Conservation (phyloP, 2,113 vertebrate species). For the Xenopus tropicalis region DNA sequence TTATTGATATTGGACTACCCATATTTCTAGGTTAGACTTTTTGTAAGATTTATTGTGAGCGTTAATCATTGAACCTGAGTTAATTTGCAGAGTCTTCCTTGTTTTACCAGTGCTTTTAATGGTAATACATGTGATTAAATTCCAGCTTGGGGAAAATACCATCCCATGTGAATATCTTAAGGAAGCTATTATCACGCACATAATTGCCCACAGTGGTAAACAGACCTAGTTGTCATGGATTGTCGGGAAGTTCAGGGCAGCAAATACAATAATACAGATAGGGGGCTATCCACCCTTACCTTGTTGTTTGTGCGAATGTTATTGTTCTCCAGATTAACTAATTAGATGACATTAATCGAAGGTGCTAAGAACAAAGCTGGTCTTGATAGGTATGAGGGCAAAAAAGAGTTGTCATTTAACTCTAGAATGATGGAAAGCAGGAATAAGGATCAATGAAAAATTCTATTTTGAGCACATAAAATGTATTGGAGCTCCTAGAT, state of each 20-base stretch:
- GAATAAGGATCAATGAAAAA: too few relatives aligned
- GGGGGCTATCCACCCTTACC: too few relatives aligned
- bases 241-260: conserved; percentile 4
- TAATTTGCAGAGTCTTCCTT: conserved; percentile 21
- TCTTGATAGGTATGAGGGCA: too few relatives aligned
- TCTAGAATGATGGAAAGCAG: too few relatives aligned
- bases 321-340: background rate
- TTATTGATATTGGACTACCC: background rate
- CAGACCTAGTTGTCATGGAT: conserved; percentile 32
- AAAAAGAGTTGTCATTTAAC: too few relatives aligned
- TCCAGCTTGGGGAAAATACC: conserved; percentile 27
- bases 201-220: conserved; percentile 41
- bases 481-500: too few relatives aligned
- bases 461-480: too few relatives aligned
- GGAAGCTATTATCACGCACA: conserved; percentile 34
- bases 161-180: conserved; percentile 36
- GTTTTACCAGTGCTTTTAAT: conserved; percentile 33
- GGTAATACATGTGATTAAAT: conserved; percentile 43
- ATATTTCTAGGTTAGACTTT: conserved; percentile 6
- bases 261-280: background rate
- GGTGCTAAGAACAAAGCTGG: background rate
- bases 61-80: conserved; percentile 11
- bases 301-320: background rate
- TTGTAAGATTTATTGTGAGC: conserved; percentile 16
- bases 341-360: background rate